These are phyloP conservation scores for Osmerus mordax DNA, from an alignment of 2,113 vertebrate genomes.

Conservation along the genomic window DNA sequence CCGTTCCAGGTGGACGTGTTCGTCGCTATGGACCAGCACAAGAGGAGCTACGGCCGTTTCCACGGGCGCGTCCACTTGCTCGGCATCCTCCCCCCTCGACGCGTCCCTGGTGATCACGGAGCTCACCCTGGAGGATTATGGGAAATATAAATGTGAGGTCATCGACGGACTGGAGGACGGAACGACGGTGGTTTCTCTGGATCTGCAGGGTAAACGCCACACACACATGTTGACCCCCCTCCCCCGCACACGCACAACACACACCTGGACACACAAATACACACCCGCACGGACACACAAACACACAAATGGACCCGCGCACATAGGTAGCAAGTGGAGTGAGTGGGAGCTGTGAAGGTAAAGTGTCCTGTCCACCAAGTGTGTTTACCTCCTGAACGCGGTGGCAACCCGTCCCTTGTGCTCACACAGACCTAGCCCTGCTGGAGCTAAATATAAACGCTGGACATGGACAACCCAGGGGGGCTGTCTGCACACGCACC, in stretches of 20 bases:
- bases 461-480: conserved; percentile 16
- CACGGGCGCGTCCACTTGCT: conserved; percentile 85
- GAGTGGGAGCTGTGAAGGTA: no score
- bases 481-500: conserved; percentile 34
- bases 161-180: conserved; percentile 93
- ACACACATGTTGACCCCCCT: neutral
- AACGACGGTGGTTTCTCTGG: conserved; percentile 81
- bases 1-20: conserved; percentile 77
- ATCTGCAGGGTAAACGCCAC: conserved; percentile 83
- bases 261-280: neutral
- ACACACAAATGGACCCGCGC: neutral
- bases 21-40: conserved; percentile 90
- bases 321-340: no score
- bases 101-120: conserved; percentile 86
- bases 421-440: conserved; percentile 10
- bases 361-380: neutral
- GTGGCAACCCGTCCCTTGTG: conserved; percentile 16
- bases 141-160: conserved; percentile 93
- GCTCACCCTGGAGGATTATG: conserved; percentile 89
- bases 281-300: neutral
- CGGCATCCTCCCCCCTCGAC: conserved; percentile 78
- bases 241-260: neutral
- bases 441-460: conserved; percentile 39
- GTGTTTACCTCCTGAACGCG: conserved; percentile 18
- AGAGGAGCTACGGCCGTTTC: conserved; percentile 85